Conservation (phyloP, 1,140 invertebrate genomes). For the Caerostris darwini region DNA sequence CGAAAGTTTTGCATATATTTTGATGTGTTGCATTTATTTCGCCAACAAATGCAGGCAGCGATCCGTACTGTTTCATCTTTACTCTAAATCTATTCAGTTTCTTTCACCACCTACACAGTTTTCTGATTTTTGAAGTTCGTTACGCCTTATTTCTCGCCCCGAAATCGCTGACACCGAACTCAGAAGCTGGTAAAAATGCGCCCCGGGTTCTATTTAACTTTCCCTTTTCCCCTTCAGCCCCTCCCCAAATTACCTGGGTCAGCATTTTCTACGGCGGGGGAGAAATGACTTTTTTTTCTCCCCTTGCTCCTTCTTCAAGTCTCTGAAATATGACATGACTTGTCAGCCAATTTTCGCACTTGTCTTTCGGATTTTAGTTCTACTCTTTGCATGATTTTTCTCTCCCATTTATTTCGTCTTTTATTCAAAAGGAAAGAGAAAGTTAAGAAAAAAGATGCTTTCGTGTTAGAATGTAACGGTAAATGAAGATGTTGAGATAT, state of each 20-base stretch:
- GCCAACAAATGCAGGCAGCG: too few relatives aligned
- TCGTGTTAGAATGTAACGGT: too few relatives aligned
- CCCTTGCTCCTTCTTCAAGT: too few relatives aligned
- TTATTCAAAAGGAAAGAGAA: too few relatives aligned
- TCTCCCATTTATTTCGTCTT: not conserved
- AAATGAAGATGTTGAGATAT: too few relatives aligned
- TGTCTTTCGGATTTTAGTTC: not conserved
- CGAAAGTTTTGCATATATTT: too few relatives aligned
- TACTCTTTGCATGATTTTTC: not conserved
- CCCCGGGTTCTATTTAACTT: not conserved
- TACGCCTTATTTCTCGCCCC: not conserved
- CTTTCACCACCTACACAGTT: not conserved
- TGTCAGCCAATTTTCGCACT: not conserved
- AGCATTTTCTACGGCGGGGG: not conserved
- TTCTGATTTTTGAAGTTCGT: not conserved
- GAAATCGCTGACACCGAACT: not conserved
- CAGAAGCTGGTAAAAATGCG: not conserved
- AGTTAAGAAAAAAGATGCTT: too few relatives aligned
- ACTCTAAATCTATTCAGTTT: too few relatives aligned
- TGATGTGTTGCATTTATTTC: too few relatives aligned
- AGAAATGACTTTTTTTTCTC: not conserved
- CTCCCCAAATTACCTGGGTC: not conserved
- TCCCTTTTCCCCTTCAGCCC: not conserved
- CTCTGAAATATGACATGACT: not conserved
- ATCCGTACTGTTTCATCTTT: too few relatives aligned